These are phyloP conservation scores for Sturmia bella DNA, from an alignment of 2,888 invertebrate species.

Conservation along the genomic window DNA sequence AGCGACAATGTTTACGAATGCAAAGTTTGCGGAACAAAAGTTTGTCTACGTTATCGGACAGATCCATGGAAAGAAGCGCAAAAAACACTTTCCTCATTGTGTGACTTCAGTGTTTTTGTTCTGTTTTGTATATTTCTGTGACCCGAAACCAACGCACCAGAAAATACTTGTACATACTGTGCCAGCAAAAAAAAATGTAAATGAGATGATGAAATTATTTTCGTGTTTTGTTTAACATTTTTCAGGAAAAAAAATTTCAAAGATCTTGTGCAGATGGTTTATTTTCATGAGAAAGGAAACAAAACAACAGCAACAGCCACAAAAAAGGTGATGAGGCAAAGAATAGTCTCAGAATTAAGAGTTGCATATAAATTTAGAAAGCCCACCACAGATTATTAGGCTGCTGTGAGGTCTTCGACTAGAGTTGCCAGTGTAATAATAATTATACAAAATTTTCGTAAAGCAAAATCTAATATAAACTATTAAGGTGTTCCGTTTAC, in stretches of 20 bases:
- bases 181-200: slow-evolving; percentile 21
- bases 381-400: slow-evolving; percentile 19
- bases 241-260: slow-evolving; percentile 4
- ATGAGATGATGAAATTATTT: slow-evolving; percentile 33
- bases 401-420: slow-evolving; percentile 18
- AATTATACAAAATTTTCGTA: too few relatives aligned
- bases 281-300: slow-evolving; percentile 31
- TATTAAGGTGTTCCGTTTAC: not conserved
- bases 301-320: not conserved
- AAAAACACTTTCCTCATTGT: slow-evolving; percentile 53
- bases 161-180: slow-evolving; percentile 30
- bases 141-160: slow-evolving; percentile 28
- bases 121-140: slow-evolving; percentile 13
- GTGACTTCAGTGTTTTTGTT: slow-evolving; percentile 22
- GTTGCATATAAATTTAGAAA: slow-evolving; percentile 19
- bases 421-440: slow-evolving; percentile 11
- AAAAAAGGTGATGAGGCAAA: slow-evolving; percentile 12
- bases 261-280: slow-evolving; percentile 45
- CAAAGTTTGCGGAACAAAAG: slow-evolving; percentile 37
- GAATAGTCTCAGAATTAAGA: slow-evolving; percentile 7
- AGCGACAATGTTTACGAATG: slow-evolving; percentile 17
- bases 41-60: slow-evolving; percentile 51
- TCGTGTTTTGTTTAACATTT: slow-evolving; percentile 39
- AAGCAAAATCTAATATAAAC: too few relatives aligned
- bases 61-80: slow-evolving; percentile 44